Base-by-base conservation (phyloP, 2,113 vertebrate genomes). In the Danio rerio region DNA sequence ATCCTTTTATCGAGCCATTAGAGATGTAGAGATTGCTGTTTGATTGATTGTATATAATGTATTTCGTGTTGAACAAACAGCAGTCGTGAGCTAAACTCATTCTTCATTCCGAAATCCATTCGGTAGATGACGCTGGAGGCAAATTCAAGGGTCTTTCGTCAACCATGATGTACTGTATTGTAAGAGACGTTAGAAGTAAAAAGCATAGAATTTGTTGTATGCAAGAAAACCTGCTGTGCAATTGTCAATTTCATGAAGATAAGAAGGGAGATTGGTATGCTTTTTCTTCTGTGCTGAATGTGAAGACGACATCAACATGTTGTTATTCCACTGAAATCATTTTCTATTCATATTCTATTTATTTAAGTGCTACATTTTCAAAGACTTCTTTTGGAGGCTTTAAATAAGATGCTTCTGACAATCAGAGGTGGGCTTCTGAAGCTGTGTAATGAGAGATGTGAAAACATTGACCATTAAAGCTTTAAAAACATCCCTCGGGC, bases 351-450 rank as follows among this genome's bases (percentile, higher is more conserved):
- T n/a, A 16, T 6, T 11, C 9, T 61, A 76, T 82, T 65, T 82
- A 68, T 83, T 82, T 86, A 16, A 79, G 79, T 21, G 42, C n/a
- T 58, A 70, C 76, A 61, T 68, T 81, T 40, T 79, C 40, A 1
- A 0, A 45, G 52, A 15, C 6, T 40, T 66, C n/a, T 43, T 69
- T 21, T 58, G 15, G 45, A 61, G 72, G 69, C 43, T 82, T 83
- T 86, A 55, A 86, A 76, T 31, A 20, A 9, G 18, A 86, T 75
- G 61, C 77, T 85, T 75, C 73, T 82, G 92, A 93, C 92, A 93
- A 93, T 93, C 91, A 89, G 86, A 89, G 85, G 85, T 88, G 87
- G 74, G 81, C 73, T 86, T 88, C 82, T 87, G 85, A 89, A 90
- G 88, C 89, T 90, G 87, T 90, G 86, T 82, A 79, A 78, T 18